Percentiles rank a stretch among this genome's conserved stretches.
These are phyloP conservation scores for Pleuronectes platessa DNA, from an alignment of 2,113 vertebrate species.

Conservation along the genomic window DNA sequence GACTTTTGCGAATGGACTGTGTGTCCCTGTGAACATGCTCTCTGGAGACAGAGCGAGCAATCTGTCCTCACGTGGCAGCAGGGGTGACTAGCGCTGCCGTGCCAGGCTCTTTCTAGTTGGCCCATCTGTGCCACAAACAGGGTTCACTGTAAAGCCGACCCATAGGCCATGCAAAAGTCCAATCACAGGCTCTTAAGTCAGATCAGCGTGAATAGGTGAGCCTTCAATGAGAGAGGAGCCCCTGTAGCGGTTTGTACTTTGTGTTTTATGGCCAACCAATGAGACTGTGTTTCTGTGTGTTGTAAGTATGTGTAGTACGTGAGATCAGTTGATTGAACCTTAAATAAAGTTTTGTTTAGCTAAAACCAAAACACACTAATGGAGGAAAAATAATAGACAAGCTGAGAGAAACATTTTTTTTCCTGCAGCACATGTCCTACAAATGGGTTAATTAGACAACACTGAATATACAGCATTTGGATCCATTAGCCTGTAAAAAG, in stretches of 20 bases:
- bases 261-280: background rate
- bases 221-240: background rate
- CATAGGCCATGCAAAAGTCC: constrained; percentile 22
- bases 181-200: constrained; percentile 16
- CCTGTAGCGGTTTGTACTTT: background rate
- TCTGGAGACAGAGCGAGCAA: constrained; percentile 32
- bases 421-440: constrained; percentile 1
- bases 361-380: background rate
- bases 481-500: background rate
- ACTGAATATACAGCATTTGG: background rate
- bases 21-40: constrained; percentile 60
- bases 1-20: constrained; percentile 27
- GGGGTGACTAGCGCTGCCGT: constrained; percentile 52
- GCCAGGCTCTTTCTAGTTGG: constrained; percentile 33
- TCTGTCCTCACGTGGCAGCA: constrained; percentile 64
- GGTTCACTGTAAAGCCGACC: constrained; percentile 50
- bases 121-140: constrained; percentile 49
- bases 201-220: constrained; percentile 25
- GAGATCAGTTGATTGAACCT: background rate
- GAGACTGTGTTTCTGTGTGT: background rate
- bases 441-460: background rate
- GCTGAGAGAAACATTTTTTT: background rate
- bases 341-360: background rate
- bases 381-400: background rate
- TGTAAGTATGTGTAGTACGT: background rate